These are phyloP conservation scores for Cheilosia variabilis DNA, from an alignment of 2,888 invertebrate genomes.

Conservation along the genomic window DNA sequence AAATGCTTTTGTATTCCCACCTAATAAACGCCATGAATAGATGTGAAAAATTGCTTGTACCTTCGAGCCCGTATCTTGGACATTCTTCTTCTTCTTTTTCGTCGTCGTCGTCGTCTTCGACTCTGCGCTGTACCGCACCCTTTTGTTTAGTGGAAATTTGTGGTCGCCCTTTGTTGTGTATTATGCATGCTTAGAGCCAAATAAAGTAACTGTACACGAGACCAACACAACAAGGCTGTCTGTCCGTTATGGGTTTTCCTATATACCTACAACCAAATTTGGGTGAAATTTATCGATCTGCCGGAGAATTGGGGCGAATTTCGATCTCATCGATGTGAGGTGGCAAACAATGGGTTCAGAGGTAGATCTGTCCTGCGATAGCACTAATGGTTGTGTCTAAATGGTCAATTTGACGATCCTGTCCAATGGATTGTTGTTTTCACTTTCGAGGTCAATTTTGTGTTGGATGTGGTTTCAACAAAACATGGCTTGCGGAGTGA, in stretches of 20 bases:
- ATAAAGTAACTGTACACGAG: slow-evolving; percentile 39
- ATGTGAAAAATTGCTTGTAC: slow-evolving; percentile 73
- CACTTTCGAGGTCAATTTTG: slow-evolving; percentile 30
- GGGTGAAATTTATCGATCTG: slow-evolving; percentile 52
- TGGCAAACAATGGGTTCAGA: slow-evolving; percentile 57
- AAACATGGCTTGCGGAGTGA: slow-evolving; percentile 20
- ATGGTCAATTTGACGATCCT: slow-evolving; percentile 56
- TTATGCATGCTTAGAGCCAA: slow-evolving; percentile 28
- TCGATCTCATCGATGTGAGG: slow-evolving; percentile 50
- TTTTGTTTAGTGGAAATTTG: slow-evolving; percentile 42
- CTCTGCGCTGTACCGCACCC: slow-evolving; percentile 16
- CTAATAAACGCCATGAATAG: slow-evolving; percentile 73
- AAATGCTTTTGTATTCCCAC: slow-evolving; percentile 70
- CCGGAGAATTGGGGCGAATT: background rate
- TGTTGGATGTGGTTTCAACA: slow-evolving; percentile 10
- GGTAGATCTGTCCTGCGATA: slow-evolving; percentile 55
- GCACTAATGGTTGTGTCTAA: slow-evolving; percentile 66
- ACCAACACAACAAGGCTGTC: background rate
- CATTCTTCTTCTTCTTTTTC: background rate
- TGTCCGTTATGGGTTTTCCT: slow-evolving; percentile 30
- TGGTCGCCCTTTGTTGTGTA: slow-evolving; percentile 54
- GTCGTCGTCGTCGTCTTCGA: background rate
- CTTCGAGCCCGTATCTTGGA: slow-evolving; percentile 52
- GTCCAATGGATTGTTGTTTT: slow-evolving; percentile 13
- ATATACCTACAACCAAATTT: slow-evolving; percentile 36